phyloP scores from a whole-genome alignment of 2,113 vertebrate genomes.

The Ondatra zibethicus region DNA sequence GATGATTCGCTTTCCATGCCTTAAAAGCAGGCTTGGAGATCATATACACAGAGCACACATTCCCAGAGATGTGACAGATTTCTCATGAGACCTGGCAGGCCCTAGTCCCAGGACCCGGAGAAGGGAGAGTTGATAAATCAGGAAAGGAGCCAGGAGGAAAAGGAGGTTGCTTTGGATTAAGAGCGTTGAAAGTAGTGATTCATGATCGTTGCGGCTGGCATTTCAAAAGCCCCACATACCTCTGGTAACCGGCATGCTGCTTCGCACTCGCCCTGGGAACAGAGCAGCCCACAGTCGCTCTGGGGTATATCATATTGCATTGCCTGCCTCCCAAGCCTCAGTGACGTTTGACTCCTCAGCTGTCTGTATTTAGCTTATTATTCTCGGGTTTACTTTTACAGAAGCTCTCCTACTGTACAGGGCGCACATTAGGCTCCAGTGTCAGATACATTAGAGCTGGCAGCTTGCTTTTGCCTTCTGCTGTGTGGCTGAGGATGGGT shows the following conservation, averaged over 20 bases:
- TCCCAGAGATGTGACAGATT: background rate
- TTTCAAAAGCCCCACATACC: slow-evolving; percentile 55
- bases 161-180: slow-evolving; percentile 20
- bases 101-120: background rate
- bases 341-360: background rate
- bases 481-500: background rate
- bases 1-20: background rate
- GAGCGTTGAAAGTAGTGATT: slow-evolving; percentile 62
- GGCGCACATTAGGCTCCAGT: background rate
- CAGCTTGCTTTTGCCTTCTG: background rate
- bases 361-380: background rate
- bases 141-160: background rate
- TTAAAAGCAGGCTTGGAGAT: background rate
- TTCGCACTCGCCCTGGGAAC: slow-evolving; percentile 28
- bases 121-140: background rate
- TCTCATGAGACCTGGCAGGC: background rate
- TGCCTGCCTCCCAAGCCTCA: background rate
- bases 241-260: background rate
- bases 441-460: background rate
- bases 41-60: background rate
- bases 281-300: slow-evolving; percentile 11
- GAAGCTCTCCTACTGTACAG: background rate
- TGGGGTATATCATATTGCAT: slow-evolving; percentile 22
- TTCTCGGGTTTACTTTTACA: background rate
- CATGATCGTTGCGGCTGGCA: background rate